Evolutionary conservation across 2,797 vertebrate genomes (phyloP).

Genomic region (Pampus argenteus): DNA sequence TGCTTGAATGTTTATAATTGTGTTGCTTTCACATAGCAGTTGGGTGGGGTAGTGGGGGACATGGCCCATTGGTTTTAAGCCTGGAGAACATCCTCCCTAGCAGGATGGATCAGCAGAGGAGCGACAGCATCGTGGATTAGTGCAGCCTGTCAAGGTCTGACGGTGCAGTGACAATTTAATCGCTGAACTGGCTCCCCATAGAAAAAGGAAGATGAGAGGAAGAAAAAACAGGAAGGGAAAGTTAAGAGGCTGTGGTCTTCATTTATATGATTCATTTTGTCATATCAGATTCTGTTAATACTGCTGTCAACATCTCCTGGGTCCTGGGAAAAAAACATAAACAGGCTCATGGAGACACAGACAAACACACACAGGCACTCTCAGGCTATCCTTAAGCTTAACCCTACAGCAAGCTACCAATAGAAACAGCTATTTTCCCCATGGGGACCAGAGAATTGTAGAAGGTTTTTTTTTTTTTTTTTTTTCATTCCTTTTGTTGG

Average conservation of each 20-base stretch:
- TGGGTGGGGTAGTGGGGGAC: slow-evolving; percentile 58
- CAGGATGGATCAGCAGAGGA: slow-evolving; percentile 75
- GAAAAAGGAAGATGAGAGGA: slow-evolving; percentile 61
- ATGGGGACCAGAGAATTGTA: slow-evolving; percentile 12
- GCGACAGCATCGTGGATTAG: slow-evolving; percentile 81
- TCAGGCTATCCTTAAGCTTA: slow-evolving; percentile 52
- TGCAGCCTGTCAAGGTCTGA: slow-evolving; percentile 83
- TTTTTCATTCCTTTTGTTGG: slow-evolving; percentile 32
- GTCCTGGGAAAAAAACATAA: slow-evolving; percentile 46
- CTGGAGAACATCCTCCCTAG: slow-evolving; percentile 68
- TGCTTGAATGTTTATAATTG: slow-evolving; percentile 55
- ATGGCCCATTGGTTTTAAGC: slow-evolving; percentile 78
- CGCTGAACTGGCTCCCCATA: slow-evolving; percentile 70
- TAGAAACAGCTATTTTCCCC: slow-evolving; percentile 42
- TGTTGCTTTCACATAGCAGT: slow-evolving; percentile 54
- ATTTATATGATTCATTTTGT: slow-evolving; percentile 84
- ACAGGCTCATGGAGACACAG: slow-evolving; percentile 50
- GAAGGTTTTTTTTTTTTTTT: slow-evolving; percentile 2
- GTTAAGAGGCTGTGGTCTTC: slow-evolving; percentile 76
- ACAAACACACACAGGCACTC: slow-evolving; percentile 35
- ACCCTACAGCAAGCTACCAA: slow-evolving; percentile 45
- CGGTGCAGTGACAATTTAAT: slow-evolving; percentile 84
- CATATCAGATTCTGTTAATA: slow-evolving; percentile 80
- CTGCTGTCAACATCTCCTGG: slow-evolving; percentile 65
- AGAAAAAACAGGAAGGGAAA: slow-evolving; percentile 56